A percentile compares a stretch with the other conserved stretches of the same genome.
Conservation (phyloP, 1,140 invertebrate species). For the Asobara japonica region DNA sequence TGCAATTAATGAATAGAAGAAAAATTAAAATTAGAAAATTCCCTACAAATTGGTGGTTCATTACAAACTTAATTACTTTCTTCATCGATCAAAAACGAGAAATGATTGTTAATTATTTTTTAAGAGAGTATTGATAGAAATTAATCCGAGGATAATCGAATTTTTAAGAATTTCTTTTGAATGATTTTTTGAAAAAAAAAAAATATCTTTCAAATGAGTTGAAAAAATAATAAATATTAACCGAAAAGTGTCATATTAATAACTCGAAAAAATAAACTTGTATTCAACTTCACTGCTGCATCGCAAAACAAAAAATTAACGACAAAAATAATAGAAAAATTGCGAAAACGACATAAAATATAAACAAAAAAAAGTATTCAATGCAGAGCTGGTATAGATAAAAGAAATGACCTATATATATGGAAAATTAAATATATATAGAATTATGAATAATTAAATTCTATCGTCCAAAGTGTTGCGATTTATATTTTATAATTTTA, state of each 20-base stretch:
- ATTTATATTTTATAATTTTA: constrained; percentile 62
- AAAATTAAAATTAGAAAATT: no score
- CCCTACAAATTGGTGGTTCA: no score
- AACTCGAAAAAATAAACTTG: constrained; percentile 29
- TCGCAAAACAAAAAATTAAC: constrained; percentile 33
- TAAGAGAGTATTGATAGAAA: neutral
- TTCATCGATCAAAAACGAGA: neutral
- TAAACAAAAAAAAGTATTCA: constrained; percentile 42
- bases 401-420: constrained; percentile 7
- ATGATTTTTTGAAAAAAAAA: constrained; percentile 8
- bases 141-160: neutral
- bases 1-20: neutral
- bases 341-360: neutral
- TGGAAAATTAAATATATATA: constrained; percentile 22
- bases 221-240: constrained; percentile 24
- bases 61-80: neutral
- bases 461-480: constrained; percentile 52
- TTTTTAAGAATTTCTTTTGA: neutral
- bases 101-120: neutral
- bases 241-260: constrained; percentile 40
- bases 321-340: constrained; percentile 13
- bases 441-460: constrained; percentile 38
- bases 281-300: constrained; percentile 41
- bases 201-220: constrained; percentile 42
- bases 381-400: constrained; percentile 43